A percentile compares a stretch with the other conserved stretches of the same genome.
Evolutionary conservation across 1,140 invertebrate species (phyloP).

Genomic region (Linepithema humile): DNA sequence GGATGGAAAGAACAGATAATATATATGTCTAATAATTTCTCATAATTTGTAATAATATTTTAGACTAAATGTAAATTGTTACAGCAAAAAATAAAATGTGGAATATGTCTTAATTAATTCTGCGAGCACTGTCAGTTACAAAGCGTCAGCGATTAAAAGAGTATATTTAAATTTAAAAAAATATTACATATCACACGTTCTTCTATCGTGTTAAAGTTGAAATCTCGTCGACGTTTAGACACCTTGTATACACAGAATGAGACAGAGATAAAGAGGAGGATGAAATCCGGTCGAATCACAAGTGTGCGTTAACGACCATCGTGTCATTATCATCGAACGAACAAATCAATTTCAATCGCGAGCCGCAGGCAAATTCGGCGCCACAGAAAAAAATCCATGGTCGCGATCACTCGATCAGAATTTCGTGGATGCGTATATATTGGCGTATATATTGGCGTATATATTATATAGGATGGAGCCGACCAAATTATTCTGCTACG

Average conservation of each 20-base stretch:
- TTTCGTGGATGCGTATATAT: not conserved
- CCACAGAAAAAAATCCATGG: not conserved
- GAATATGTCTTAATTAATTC: not conserved
- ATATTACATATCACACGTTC: not conserved
- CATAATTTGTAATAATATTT: not conserved
- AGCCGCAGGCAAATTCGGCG: not conserved
- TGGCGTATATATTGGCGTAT: not conserved
- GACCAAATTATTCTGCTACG: not conserved
- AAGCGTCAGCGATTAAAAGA: not conserved
- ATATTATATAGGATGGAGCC: too few species aligned
- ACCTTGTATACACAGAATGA: not conserved
- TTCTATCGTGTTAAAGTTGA: not conserved
- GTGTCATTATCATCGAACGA: constrained; percentile 8
- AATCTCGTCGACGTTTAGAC: not conserved
- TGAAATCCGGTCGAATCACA: not conserved
- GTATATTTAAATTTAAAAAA: not conserved
- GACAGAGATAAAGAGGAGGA: not conserved
- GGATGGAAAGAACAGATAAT: not conserved
- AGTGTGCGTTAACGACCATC: not conserved
- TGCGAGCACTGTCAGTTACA: not conserved
- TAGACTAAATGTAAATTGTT: not conserved
- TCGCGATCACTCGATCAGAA: not conserved
- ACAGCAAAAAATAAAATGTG: not conserved
- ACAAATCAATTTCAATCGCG: constrained; percentile 11
- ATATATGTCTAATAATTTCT: not conserved